Base-by-base conservation (phyloP, 2,113 vertebrate genomes). In the Phaethornis superciliosus region DNA sequence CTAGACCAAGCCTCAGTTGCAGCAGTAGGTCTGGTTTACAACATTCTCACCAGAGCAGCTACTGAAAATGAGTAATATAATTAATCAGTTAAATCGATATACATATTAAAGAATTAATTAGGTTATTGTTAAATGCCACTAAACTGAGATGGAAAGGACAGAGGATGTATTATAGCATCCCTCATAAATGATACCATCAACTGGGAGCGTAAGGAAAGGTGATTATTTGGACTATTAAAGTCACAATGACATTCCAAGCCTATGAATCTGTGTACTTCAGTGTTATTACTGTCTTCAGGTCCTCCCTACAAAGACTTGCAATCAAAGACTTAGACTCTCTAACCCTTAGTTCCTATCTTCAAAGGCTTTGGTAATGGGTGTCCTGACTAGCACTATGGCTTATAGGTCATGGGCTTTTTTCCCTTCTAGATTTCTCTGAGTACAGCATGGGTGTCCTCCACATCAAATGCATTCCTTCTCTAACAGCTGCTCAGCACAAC, bases 261-360 rank as follows among this genome's bases (percentile, higher is more conserved):
- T 28, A 74, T 83, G 89, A 95, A 95, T 95, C 60, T 56, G 56
- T 59, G 62, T 37, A 74, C 47, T 83, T n/a, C 64, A 88, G 59
- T 44, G 60, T 81, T 88, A 90, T 86, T 94, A 93, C 60, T 68
- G 49, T 68, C 68, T 91, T 91, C 64, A 77, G 71, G 94, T 95
- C 72, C 91, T 91, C 88, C 85, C 85, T 83, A 78, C 81, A 93
- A 88, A 94, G 82, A 88, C 56, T 5, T 88, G 40, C 91, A 95
- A 64, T 93, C 85, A 97, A 88, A 95, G 93, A 68, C 91, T 79
- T 84, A 23, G 88, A 56, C 60, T 85, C 68, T 72, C 33, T 85
- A 95, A 93, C 82, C 79, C 52, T 89, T 18, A 81, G 88, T 77
- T 95, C 82, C 85, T 93, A 94, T 93, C 96, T 93, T 97, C 95